Percentiles rank a stretch among this genome's conserved stretches.
phyloP scores from a whole-genome alignment of 2,797 vertebrate genomes.

The Labeo calbasu region DNA sequence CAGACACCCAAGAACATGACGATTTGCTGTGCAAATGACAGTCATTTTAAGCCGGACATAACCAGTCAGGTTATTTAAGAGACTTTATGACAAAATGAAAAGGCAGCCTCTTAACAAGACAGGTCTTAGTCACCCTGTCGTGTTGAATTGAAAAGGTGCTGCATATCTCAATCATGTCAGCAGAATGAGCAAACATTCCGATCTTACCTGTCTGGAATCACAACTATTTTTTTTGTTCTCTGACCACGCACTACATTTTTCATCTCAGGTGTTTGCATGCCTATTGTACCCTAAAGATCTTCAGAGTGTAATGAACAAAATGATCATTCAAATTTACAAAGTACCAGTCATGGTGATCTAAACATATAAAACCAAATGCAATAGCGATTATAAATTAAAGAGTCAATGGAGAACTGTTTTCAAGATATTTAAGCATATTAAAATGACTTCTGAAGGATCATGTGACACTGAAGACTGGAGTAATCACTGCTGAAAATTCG shows the following conservation, averaged over 20 bases:
- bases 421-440: too few relatives aligned
- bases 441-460: neutral
- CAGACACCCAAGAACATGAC: neutral
- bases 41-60: neutral
- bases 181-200: slow-evolving; percentile 12
- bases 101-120: neutral
- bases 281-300: neutral
- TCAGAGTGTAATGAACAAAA: neutral
- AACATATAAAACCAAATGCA: too few relatives aligned
- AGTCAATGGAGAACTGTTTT: neutral
- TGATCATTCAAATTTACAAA: neutral
- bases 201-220: slow-evolving; percentile 25
- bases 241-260: neutral
- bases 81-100: neutral
- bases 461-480: neutral
- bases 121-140: neutral
- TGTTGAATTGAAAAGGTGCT: neutral
- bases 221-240: slow-evolving; percentile 6
- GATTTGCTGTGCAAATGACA: neutral
- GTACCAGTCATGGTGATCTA: neutral
- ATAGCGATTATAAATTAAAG: neutral
- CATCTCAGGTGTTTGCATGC: neutral
- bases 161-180: slow-evolving; percentile 25
- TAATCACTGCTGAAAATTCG: neutral
- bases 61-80: neutral